These are phyloP conservation scores for Chinchilla lanigera DNA, from an alignment of 2,113 vertebrate species.

Conservation along the genomic window DNA sequence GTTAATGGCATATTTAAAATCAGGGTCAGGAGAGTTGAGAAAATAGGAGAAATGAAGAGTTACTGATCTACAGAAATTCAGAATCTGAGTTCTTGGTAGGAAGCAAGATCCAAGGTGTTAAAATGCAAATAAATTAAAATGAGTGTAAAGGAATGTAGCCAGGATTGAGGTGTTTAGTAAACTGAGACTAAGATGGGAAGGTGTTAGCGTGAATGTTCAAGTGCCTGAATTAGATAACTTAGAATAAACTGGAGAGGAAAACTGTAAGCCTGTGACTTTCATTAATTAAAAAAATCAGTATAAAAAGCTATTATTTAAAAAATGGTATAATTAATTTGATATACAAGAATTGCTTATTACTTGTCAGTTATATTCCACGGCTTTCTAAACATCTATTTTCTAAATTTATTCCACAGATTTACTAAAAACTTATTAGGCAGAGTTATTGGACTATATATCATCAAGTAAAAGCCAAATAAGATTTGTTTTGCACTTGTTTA, in stretches of 20 bases:
- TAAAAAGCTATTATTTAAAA: background rate
- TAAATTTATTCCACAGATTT: background rate
- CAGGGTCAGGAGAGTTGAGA: background rate
- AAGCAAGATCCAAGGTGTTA: background rate
- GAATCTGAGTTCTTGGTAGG: constrained; percentile 1
- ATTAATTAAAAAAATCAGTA: background rate
- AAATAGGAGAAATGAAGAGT: background rate
- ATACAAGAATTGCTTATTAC: constrained; percentile 1
- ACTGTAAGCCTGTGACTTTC: background rate
- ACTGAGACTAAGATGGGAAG: background rate
- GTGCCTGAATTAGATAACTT: background rate
- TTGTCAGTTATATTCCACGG: background rate
- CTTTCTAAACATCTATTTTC: constrained; percentile 31
- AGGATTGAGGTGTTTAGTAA: background rate
- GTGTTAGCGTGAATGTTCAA: background rate
- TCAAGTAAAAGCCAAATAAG: background rate
- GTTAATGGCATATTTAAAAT: background rate
- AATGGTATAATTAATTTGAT: background rate
- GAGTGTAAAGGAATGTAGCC: background rate
- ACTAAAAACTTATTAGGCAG: constrained; percentile 13
- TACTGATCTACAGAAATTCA: background rate
- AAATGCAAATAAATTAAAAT: background rate
- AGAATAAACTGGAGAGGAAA: background rate
- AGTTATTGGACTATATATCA: background rate
- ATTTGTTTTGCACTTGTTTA: constrained; percentile 10